Conservation (phyloP, 2,113 vertebrate species). For the Piprites chloris region DNA sequence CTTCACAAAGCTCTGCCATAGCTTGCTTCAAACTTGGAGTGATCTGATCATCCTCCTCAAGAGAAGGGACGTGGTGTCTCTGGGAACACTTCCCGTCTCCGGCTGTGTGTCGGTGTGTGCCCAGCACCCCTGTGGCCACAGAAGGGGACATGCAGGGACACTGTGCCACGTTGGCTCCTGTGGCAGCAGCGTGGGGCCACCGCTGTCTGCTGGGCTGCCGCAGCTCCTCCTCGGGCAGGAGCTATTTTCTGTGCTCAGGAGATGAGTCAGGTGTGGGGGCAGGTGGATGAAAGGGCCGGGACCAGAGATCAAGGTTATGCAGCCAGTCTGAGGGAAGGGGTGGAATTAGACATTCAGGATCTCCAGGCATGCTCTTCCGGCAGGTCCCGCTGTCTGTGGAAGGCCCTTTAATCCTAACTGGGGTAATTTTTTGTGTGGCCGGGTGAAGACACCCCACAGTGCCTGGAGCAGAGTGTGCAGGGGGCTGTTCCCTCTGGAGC, state of each 20-base stretch:
- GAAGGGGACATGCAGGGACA: background rate
- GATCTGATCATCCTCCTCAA: background rate
- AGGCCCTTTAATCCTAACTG: slow-evolving; percentile 18
- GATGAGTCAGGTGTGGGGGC: slow-evolving; percentile 65
- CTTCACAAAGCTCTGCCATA: background rate
- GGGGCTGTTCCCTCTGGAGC: background rate
- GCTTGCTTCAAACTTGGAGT: background rate
- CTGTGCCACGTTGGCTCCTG: background rate
- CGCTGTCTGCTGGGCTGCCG: background rate
- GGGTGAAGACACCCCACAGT: fast-evolving
- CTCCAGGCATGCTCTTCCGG: slow-evolving; percentile 31
- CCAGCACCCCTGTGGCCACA: fast-evolving
- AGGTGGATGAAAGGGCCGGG: slow-evolving; percentile 35
- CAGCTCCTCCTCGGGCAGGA: background rate
- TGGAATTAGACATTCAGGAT: slow-evolving; percentile 48
- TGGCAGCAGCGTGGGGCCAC: background rate
- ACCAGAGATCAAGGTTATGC: background rate
- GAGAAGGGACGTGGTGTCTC: background rate
- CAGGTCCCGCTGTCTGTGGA: slow-evolving; percentile 1
- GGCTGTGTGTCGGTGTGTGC: fast-evolving
- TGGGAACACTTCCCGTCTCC: background rate
- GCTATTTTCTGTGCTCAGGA: slow-evolving; percentile 7
- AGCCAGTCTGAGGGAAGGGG: slow-evolving; percentile 33
- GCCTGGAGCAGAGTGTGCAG: background rate
- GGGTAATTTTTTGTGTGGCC: background rate